Base-by-base conservation (phyloP, 2,888 invertebrate genomes). In the Tenthredo mesomela region DNA sequence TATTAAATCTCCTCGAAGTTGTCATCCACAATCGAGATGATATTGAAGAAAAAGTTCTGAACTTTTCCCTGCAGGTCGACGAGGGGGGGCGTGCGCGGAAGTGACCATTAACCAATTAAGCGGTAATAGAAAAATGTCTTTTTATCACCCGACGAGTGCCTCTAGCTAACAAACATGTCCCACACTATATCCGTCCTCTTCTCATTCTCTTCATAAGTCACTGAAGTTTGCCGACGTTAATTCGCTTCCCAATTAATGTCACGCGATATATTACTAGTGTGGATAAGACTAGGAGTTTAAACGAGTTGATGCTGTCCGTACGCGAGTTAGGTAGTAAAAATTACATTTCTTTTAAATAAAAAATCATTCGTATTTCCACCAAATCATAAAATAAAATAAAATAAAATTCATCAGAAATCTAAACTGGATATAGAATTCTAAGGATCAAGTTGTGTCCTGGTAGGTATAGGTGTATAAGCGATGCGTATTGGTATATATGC, bases 171-270 rank as follows among this genome's bases (percentile, higher is more conserved):
- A 40, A 58, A 80, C 61, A 43, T 61, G 18, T 80, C 37, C 37
- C 80, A 40, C 80, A 61, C 61, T 37, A n/a, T 33, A 15, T 43
- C 54, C 77, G 18, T 77, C 25, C 33, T 29, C 15, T 29, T 43
- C 80, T 61, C 43, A 4, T 58, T 43, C 10, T 61, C 58, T 80
- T 43, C 29, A 37, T 47, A 82, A 65, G 47, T 61, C 47, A 47
- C n/a, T 82, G 67, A 82, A 82, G 67, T 82, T 82, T 82, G 82
- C 82, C 82, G 82, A 67, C 82, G 82, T 82, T 82, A 82, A 82
- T 82, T 82, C 67, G 82, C 82, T 70, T 70, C 33, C 67, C 82
- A 82, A 82, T 82, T 67, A 82, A 82, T 50, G 82, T 82, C 82
- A 82, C 67, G 82, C 82, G 67, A 47, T 47, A 29, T 50, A 29